Evolutionary conservation across 2,797 vertebrate genomes (phyloP).

Genomic region (Mus minutoides): DNA sequence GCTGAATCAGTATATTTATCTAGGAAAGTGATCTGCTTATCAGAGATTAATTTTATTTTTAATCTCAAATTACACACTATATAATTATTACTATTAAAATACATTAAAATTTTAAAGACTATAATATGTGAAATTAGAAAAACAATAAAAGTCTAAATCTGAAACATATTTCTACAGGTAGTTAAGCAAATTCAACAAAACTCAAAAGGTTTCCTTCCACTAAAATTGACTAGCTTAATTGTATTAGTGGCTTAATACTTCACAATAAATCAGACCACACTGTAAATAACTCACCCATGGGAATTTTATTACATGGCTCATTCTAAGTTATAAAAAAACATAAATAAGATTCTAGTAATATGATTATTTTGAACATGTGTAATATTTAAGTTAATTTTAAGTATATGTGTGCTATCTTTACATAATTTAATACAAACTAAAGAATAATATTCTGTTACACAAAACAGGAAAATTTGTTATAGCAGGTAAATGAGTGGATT

Average conservation of each 20-base stretch:
- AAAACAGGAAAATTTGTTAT: background rate
- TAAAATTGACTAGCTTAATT: background rate
- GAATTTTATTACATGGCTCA: background rate
- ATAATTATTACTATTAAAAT: background rate
- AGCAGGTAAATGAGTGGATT: background rate
- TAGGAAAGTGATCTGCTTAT: background rate
- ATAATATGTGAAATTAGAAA: background rate
- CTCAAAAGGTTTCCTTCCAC: background rate
- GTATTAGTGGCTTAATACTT: background rate
- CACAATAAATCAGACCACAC: background rate
- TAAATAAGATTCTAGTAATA: background rate
- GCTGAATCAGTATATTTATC: background rate
- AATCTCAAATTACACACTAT: background rate
- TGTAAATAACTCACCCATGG: background rate
- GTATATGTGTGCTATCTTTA: background rate
- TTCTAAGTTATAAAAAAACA: background rate
- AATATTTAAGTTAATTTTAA: background rate
- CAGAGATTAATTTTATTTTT: slow-evolving; percentile 42
- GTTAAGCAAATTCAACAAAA: background rate
- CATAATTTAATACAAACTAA: background rate
- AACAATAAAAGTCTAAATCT: background rate
- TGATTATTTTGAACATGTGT: background rate
- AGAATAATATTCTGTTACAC: background rate
- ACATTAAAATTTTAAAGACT: slow-evolving; percentile 19
- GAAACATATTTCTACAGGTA: background rate